A percentile compares a stretch with the other conserved stretches of the same genome.
Conservation (phyloP, 2,113 vertebrate genomes). For the Corynorhinus townsendii region DNA sequence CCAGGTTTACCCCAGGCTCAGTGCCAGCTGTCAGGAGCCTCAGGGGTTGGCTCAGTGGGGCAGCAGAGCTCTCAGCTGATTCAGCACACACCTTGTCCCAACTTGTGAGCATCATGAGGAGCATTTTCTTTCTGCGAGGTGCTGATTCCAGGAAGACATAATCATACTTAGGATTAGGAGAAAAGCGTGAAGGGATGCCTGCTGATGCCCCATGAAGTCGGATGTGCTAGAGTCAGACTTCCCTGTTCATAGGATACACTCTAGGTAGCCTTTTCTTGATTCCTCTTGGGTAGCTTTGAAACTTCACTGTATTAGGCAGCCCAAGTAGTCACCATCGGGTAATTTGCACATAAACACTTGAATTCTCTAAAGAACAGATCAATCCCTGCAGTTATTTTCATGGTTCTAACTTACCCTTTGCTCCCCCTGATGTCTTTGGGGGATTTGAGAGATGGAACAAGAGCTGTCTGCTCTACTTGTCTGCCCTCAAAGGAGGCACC, state of each 20-base stretch:
- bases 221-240: neutral
- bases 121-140: neutral
- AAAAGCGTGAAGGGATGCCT: neutral
- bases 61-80: neutral
- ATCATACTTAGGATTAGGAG: neutral
- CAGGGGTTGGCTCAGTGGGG: neutral
- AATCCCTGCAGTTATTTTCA: neutral
- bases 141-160: neutral
- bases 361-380: neutral
- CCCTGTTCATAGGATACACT: no score
- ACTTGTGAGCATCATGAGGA: neutral
- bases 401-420: accelerated
- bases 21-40: neutral
- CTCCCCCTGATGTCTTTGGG: neutral
- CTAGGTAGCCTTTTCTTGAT: neutral
- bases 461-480: neutral
- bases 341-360: neutral
- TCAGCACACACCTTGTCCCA: neutral
- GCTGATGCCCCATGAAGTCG: neutral
- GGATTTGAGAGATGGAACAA: neutral
- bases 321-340: no score
- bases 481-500: neutral
- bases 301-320: neutral
- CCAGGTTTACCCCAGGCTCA: neutral
- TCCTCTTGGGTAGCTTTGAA: neutral